Evolutionary conservation across 2,888 invertebrate genomes (phyloP).

Genomic region (Cistogaster globosa): DNA sequence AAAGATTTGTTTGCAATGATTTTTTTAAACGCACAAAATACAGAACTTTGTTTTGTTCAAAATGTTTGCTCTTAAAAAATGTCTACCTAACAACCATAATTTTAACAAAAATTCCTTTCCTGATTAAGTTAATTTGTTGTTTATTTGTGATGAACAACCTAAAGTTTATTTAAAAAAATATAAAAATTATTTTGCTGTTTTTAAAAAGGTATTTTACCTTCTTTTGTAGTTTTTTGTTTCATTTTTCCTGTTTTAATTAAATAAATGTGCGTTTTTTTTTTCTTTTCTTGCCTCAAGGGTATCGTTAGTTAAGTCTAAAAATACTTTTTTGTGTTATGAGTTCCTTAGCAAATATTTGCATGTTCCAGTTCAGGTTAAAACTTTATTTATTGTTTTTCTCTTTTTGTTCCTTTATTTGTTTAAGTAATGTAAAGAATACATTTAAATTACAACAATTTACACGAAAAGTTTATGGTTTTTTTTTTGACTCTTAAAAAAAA

Average conservation of each 20-base stretch:
- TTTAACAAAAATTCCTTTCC: too few species aligned
- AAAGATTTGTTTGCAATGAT: too few species aligned
- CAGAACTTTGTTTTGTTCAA: too few species aligned
- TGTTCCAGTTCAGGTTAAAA: constrained; percentile 25
- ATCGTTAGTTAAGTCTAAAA: constrained; percentile 11
- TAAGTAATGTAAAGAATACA: neutral
- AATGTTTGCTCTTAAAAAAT: too few species aligned
- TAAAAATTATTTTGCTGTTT: neutral
- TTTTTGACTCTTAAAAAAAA: neutral
- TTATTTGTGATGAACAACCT: neutral
- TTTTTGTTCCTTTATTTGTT: constrained; percentile 1
- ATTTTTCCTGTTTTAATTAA: constrained; percentile 25
- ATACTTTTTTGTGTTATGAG: neutral
- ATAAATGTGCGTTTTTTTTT: neutral
- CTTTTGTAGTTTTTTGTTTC: neutral
- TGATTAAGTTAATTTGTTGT: too few species aligned
- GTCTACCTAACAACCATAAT: too few species aligned
- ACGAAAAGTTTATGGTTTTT: constrained; percentile 4
- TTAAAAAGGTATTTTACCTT: neutral
- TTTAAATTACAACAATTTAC: constrained; percentile 21
- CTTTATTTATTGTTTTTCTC: constrained; percentile 1
- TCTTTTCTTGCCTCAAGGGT: too few species aligned
- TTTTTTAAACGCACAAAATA: too few species aligned
- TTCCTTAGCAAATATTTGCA: constrained; percentile 18
- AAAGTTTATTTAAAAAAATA: neutral